Base-by-base conservation (phyloP, 2,113 vertebrate genomes). In the Chelonoidis abingdonii region DNA sequence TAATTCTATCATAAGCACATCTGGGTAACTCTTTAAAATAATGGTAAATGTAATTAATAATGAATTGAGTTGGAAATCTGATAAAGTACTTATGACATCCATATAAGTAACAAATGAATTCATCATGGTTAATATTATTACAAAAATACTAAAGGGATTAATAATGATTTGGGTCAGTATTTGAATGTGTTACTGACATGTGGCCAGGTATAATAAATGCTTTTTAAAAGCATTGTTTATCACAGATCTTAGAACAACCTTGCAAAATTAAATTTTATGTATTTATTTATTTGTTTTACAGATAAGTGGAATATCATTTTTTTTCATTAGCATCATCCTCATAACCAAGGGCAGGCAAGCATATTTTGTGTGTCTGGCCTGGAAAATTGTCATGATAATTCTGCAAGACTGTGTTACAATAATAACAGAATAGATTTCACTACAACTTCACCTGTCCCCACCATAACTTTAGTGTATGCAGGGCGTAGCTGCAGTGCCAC, bases 71-170 rank as follows among this genome's bases (percentile, higher is more conserved):
- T 95, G 87, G 89, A 98, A 98, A 97, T 97, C 83, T 96, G 93
- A 96, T 97, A 97, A 97, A 98, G 84, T 95, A 96, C 88, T 96
- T 96, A 96, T 92, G 90, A 96, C 95, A 98, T 88, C 86, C 86
- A 91, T 92, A 96, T 96, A 97, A 97, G 94, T 90, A 89, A 83
- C 90, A 95, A 97, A 98, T 98, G 89, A 98, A 93, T 97, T 97
- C 96, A 97, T 97, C 85, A 91, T 97, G 95, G 83, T 88, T 95
- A 93, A 56, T 84, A 88, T 79, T 96, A 90, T 82, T 95, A 86
- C 50, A 96, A 95, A 95, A 97, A 94, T 65, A 91, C 69, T 31
- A 87, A 89, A 92, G 80, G 94, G 95, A 97, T 97, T 95, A 97
- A 96, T 88, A 97, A 95, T 75, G 62, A 97, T 89, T 96, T 94